phyloP scores from a whole-genome alignment of 2,797 vertebrate genomes.

The Leptatherina wallacei region DNA sequence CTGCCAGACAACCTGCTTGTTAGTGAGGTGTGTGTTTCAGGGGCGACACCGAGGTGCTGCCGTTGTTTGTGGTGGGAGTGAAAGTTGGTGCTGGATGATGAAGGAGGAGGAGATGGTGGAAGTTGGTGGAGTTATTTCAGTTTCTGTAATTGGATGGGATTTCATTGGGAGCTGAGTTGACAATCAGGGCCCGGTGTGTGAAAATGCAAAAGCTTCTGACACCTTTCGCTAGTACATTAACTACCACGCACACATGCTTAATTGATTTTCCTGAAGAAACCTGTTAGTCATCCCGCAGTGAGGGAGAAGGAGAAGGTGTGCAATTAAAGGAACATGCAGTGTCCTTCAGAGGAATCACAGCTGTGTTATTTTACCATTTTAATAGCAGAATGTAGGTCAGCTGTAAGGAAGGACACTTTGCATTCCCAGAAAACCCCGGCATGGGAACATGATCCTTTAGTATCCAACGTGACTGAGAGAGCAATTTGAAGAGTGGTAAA shows the following conservation, averaged over 20 bases:
- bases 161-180: constrained; percentile 64
- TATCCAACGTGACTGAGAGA: constrained; percentile 66
- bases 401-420: constrained; percentile 63
- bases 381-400: constrained; percentile 73
- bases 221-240: constrained; percentile 36
- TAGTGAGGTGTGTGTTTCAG: constrained; percentile 63
- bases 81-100: constrained; percentile 53
- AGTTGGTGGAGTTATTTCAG: constrained; percentile 42
- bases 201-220: constrained; percentile 61
- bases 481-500: constrained; percentile 56
- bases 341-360: constrained; percentile 64
- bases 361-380: constrained; percentile 61
- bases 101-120: constrained; percentile 35
- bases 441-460: constrained; percentile 69
- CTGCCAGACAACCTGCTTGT: constrained; percentile 74
- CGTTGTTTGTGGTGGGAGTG: constrained; percentile 59
- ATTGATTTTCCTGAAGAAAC: constrained; percentile 43
- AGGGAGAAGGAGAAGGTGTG: constrained; percentile 65
- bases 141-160: constrained; percentile 67
- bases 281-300: constrained; percentile 29
- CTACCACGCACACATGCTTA: constrained; percentile 25
- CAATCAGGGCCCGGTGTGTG: constrained; percentile 64
- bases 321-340: constrained; percentile 59
- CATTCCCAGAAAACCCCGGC: constrained; percentile 72
- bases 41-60: constrained; percentile 63